These are phyloP conservation scores for Cuculus canorus DNA, from an alignment of 2,797 vertebrate genomes.

Conservation along the genomic window DNA sequence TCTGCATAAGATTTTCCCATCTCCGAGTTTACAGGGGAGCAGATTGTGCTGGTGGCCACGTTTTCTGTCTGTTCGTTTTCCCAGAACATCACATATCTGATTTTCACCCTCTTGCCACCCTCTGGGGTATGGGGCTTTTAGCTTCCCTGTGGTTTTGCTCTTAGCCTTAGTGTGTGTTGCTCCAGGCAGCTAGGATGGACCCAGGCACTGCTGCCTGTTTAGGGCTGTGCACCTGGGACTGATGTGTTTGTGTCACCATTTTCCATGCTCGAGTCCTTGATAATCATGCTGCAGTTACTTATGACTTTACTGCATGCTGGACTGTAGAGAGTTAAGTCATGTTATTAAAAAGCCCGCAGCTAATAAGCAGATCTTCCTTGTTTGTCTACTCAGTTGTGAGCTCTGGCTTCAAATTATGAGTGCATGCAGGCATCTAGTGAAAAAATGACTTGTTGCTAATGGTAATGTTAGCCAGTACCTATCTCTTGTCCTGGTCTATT, in stretches of 20 bases:
- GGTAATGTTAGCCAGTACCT: not conserved
- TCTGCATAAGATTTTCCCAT: not conserved
- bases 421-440: not conserved
- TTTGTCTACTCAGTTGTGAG: not conserved
- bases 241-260: not conserved
- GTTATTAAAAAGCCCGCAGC: not conserved
- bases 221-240: not conserved
- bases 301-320: not conserved
- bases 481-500: not conserved
- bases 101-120: not conserved
- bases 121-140: not conserved
- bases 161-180: not conserved
- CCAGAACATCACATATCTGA: not conserved
- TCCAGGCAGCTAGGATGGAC: not conserved
- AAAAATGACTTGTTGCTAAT: not conserved
- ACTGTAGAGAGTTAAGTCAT: not conserved
- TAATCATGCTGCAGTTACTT: not conserved
- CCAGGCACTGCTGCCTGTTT: not conserved
- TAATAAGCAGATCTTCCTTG: not conserved
- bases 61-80: not conserved
- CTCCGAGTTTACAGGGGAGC: not conserved
- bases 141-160: not conserved
- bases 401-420: not conserved
- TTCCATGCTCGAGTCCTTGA: not conserved
- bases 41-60: accelerated